Evolutionary conservation across 2,113 vertebrate species (phyloP).

Genomic region (Sardina pilchardus): DNA sequence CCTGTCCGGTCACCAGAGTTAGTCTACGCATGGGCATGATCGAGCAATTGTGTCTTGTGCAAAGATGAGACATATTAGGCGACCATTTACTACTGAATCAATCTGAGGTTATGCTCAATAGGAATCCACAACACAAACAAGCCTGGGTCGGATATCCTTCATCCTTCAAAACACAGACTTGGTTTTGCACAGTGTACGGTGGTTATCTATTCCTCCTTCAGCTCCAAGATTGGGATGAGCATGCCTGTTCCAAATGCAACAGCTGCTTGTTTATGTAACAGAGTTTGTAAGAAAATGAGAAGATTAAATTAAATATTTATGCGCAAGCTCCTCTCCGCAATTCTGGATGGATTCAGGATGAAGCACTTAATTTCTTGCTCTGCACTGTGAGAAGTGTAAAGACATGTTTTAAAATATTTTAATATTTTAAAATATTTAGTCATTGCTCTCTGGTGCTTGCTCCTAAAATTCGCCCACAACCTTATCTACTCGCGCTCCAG

Average conservation of each 20-base stretch:
- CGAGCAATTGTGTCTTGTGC: not conserved
- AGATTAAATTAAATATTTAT: not conserved
- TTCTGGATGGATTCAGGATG: not conserved
- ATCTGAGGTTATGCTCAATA: not conserved
- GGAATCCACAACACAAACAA: not conserved
- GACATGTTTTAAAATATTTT: conserved; percentile 15
- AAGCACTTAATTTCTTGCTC: not conserved
- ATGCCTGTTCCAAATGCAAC: not conserved
- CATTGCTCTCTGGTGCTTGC: not conserved
- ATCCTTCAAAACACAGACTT: not conserved
- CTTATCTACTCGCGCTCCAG: not conserved
- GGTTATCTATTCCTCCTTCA: not conserved
- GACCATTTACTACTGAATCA: not conserved
- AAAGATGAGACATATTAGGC: not conserved
- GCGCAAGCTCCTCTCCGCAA: not conserved
- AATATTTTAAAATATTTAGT: conserved; percentile 7
- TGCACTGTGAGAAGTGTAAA: not conserved
- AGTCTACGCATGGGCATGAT: not conserved
- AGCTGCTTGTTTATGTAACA: conserved; percentile 13
- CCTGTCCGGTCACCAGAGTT: not conserved
- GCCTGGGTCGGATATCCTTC: not conserved
- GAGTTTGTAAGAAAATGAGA: not conserved
- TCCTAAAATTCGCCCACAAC: not conserved
- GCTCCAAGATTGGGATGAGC: not conserved
- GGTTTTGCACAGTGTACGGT: not conserved